These are phyloP conservation scores for Thomomys bottae DNA, from an alignment of 2,113 vertebrate genomes.

Conservation along the genomic window DNA sequence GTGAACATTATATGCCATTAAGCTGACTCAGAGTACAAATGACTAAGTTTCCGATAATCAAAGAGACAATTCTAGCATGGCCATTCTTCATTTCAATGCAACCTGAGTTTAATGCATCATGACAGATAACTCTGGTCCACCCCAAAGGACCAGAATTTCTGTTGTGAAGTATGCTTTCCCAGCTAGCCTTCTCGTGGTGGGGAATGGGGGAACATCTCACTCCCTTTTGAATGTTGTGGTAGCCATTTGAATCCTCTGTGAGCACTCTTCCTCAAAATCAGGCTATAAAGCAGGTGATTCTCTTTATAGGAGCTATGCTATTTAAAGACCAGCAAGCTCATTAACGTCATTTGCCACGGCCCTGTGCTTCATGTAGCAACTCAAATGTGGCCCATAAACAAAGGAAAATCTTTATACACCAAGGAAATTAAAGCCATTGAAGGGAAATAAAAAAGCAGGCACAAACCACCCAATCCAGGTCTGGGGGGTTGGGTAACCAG, in stretches of 20 bases:
- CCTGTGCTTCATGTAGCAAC: neutral
- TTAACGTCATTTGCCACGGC: conserved; percentile 53
- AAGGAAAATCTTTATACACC: conserved; percentile 19
- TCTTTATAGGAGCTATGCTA: conserved; percentile 57
- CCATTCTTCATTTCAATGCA: conserved; percentile 60
- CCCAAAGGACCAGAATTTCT: neutral
- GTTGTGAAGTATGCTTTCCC: neutral
- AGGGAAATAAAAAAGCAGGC: neutral
- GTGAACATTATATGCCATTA: conserved; percentile 67
- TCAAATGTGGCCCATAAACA: conserved; percentile 26
- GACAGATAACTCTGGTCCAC: neutral
- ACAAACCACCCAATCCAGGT: neutral
- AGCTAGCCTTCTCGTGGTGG: neutral
- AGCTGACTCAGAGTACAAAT: conserved; percentile 81
- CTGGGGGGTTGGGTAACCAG: neutral
- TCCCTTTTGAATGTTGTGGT: conserved; percentile 14
- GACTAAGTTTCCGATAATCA: conserved; percentile 75
- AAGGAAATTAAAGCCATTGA: conserved; percentile 46
- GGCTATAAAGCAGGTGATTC: conserved; percentile 64
- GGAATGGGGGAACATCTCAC: neutral
- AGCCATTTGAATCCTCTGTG: conserved; percentile 33
- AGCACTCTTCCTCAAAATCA: conserved; percentile 30
- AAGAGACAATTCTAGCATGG: conserved; percentile 53
- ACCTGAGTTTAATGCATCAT: conserved; percentile 38
- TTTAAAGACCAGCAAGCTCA: conserved; percentile 65